Percentiles rank a stretch among this genome's conserved stretches.
phyloP scores from a whole-genome alignment of 30 jellyfish, hydroid and myxozoan genomes.

The Nemopilema nomurai region DNA sequence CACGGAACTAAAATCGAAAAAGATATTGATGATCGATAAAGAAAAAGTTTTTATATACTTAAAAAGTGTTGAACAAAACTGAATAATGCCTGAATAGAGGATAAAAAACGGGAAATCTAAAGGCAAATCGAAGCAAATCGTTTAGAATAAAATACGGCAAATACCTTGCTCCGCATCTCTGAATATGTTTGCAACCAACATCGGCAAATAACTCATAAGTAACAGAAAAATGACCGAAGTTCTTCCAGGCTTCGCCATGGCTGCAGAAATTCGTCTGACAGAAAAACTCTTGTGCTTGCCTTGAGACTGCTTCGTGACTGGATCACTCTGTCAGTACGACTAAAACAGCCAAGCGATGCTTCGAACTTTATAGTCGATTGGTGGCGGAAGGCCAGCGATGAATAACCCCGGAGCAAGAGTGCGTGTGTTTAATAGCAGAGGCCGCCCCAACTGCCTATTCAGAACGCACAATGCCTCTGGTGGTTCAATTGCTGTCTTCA shows the following conservation, averaged over 20 bases:
- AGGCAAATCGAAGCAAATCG: not conserved
- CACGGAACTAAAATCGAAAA: no score
- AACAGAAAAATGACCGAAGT: slow-evolving; percentile 3
- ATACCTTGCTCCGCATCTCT: slow-evolving; percentile 65
- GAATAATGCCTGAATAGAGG: not conserved
- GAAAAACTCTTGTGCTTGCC: not conserved
- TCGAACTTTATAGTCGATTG: not conserved
- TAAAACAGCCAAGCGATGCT: slow-evolving; percentile 8
- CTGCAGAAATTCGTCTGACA: slow-evolving; percentile 25
- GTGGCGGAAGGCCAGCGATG: not conserved
- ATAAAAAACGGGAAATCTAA: not conserved
- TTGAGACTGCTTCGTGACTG: slow-evolving; percentile 1
- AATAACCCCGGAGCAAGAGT: not conserved
- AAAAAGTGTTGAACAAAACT: no score
- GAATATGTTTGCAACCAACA: slow-evolving; percentile 46
- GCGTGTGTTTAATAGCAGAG: not conserved
- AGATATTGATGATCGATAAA: no score
- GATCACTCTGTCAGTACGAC: not conserved
- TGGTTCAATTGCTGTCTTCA: slow-evolving; percentile 7
- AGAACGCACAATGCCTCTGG: slow-evolving; percentile 33
- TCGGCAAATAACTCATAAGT: slow-evolving; percentile 1
- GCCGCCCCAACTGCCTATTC: slow-evolving; percentile 35
- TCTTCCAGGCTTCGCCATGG: slow-evolving; percentile 2
- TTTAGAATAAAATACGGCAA: not conserved
- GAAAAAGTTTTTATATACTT: no score